Evolutionary conservation across 1,140 invertebrate species (phyloP).

Genomic region (Sitodiplosis mosellana): DNA sequence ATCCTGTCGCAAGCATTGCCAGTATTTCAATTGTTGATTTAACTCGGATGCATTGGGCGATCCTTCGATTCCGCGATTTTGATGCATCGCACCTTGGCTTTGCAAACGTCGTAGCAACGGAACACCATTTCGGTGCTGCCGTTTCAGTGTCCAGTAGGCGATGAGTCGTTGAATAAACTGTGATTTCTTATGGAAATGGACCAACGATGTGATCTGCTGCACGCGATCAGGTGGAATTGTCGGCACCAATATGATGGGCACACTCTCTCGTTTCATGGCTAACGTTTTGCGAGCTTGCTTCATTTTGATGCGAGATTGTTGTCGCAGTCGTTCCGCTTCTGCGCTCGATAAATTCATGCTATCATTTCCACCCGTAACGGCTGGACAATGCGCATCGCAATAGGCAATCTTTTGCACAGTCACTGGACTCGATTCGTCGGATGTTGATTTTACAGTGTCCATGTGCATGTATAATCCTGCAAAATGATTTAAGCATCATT

Average conservation of each 20-base stretch:
- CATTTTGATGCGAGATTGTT: conserved; percentile 54
- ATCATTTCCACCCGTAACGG: conserved; percentile 33
- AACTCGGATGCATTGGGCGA: conserved; percentile 47
- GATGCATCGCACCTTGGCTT: conserved; percentile 36
- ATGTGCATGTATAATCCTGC: conserved; percentile 72
- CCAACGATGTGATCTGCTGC: conserved; percentile 59
- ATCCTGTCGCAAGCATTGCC: conserved; percentile 87
- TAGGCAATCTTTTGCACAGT: conserved; percentile 90
- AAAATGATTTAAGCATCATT: conserved; percentile 1
- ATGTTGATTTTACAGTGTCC: conserved; percentile 63
- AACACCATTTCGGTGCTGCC: conserved; percentile 91
- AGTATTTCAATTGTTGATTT: conserved; percentile 79
- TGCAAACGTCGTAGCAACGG: conserved; percentile 76
- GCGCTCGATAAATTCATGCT: conserved; percentile 17
- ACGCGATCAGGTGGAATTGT: conserved; percentile 81
- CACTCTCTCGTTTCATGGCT: conserved; percentile 68
- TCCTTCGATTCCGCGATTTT: conserved; percentile 28
- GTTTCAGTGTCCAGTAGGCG: conserved; percentile 87
- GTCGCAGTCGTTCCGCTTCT: conserved; percentile 38
- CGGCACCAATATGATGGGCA: conserved; percentile 82
- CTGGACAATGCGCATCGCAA: conserved; percentile 84
- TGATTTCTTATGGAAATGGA: conserved; percentile 52
- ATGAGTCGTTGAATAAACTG: conserved; percentile 77
- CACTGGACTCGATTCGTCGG: conserved; percentile 44
- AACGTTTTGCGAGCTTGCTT: conserved; percentile 52